Percentiles rank a stretch among this genome's conserved stretches.
Evolutionary conservation across 2,797 vertebrate genomes (phyloP).

Genomic region (Pseudopleuronectes americanus): DNA sequence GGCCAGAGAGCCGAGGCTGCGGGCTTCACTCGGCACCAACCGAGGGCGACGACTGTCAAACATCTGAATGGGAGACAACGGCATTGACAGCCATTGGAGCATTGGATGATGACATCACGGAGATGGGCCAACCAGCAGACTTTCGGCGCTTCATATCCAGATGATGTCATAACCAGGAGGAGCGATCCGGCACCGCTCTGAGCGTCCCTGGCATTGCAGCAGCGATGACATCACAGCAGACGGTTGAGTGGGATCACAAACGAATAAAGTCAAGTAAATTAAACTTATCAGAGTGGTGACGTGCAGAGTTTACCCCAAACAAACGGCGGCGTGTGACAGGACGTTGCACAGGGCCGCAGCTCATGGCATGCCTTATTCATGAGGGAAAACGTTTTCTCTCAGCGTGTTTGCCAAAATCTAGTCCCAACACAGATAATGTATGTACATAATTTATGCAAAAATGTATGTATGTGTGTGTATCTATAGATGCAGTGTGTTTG

Average conservation of each 20-base stretch:
- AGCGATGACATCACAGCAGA: slow-evolving; percentile 49
- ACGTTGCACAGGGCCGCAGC: slow-evolving; percentile 48
- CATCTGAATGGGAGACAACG: slow-evolving; percentile 77
- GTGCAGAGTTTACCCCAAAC: background rate
- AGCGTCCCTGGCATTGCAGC: background rate
- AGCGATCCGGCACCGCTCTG: background rate
- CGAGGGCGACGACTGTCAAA: slow-evolving; percentile 89
- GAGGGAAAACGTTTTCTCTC: slow-evolving; percentile 13
- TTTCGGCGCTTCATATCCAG: slow-evolving; percentile 4
- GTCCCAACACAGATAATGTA: slow-evolving; percentile 51
- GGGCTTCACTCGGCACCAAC: slow-evolving; percentile 88
- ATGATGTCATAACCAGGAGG: slow-evolving; percentile 61
- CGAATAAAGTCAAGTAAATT: slow-evolving; percentile 9
- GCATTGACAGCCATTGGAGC: slow-evolving; percentile 3
- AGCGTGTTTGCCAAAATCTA: slow-evolving; percentile 64
- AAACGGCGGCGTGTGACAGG: background rate
- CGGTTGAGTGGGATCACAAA: slow-evolving; percentile 6
- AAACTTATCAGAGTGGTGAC: slow-evolving; percentile 1
- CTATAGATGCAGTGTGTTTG: background rate
- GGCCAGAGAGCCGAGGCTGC: slow-evolving; percentile 92
- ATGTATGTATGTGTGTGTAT: slow-evolving; percentile 7
- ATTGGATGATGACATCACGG: slow-evolving; percentile 32
- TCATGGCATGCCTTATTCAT: slow-evolving; percentile 58
- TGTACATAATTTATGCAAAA: slow-evolving; percentile 67
- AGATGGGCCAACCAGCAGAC: slow-evolving; percentile 21